A percentile compares a stretch with the other conserved stretches of the same genome.
Conservation (phyloP, 1,140 invertebrate species). For the Calliopsis andreniformis region DNA sequence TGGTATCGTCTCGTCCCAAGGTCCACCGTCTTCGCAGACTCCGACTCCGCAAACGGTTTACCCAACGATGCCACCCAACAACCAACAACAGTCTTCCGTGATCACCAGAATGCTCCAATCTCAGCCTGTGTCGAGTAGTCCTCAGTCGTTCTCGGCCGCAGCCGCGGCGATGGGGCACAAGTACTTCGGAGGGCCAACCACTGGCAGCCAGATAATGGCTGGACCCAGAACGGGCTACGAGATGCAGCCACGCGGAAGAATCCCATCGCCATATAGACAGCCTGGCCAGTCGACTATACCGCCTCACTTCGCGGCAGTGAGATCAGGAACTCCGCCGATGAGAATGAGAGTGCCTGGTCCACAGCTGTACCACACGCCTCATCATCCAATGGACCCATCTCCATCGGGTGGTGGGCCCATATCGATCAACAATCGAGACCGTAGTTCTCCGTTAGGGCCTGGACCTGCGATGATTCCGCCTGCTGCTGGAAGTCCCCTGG, state of each 20-base stretch:
- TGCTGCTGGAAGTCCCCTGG: conserved; percentile 73
- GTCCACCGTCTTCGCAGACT: conserved; percentile 65
- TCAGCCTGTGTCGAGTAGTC: conserved; percentile 76
- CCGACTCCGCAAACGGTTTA: conserved; percentile 73
- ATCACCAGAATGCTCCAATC: conserved; percentile 85
- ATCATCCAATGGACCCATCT: conserved; percentile 83
- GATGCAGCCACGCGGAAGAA: conserved; percentile 76
- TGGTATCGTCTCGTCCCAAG: conserved; percentile 62
- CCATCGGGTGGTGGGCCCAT: conserved; percentile 82
- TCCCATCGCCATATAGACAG: conserved; percentile 79
- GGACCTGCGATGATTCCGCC: conserved; percentile 75
- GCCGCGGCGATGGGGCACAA: conserved; percentile 80
- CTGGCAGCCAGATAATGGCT: conserved; percentile 72
- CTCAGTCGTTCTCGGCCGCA: conserved; percentile 79
- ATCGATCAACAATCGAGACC: conserved; percentile 76
- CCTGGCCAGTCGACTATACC: conserved; percentile 74
- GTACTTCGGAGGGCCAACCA: conserved; percentile 76
- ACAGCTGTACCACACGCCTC: conserved; percentile 80
- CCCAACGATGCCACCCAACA: conserved; percentile 73
- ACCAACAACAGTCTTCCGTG: conserved; percentile 83
- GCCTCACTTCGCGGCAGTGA: conserved; percentile 77
- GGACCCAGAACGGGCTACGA: conserved; percentile 76
- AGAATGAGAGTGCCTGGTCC: conserved; percentile 76
- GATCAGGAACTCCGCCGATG: conserved; percentile 78
- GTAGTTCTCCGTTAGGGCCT: conserved; percentile 74